Base-by-base conservation (phyloP, 2,888 invertebrate species). In the Tricholauxania praeusta region DNA sequence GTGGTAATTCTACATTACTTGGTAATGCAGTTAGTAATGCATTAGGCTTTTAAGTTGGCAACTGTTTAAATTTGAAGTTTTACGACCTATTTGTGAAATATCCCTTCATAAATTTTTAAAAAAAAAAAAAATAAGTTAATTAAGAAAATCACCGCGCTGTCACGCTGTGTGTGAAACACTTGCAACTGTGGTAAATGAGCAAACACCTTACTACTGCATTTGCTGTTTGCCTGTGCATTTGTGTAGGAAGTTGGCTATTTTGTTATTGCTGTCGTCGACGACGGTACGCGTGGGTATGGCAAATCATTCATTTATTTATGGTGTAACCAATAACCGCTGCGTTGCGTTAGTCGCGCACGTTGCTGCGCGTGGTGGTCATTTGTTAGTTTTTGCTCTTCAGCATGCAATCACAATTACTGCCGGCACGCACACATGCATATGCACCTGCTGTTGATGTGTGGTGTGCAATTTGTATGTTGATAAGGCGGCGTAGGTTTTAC, bases 91-190 rank as follows among this genome's bases (percentile, higher is more conserved):
- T 39, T 39, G 10, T 39, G 10, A 39, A 39, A 39, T 39, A 8
- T 7, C 39, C 10, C 39, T 39, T 39, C 1, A 10, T 39, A 39
- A 39, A 39, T 10, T 39, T 39, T 32, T 32, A 5, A 7, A 32
- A 7, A 5, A 19, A 17, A 10, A 63, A 28, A 4, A 63, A 63
- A 49, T 48, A 48, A 48, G 63, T 63, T 63, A 63, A 63, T 63
- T 63, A 75, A 57, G 28, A 47, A 49, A 65, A 74, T 6, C 73
- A 71, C 65, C 72, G 68, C 47, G 72, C 72, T 47, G 39, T 74
- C 53, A 32, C 12, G 63, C 69, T 32, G 65, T 60, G 74, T 53
- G 15, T 28, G 12, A 53, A 39, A 66, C 52, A 49, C 39, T 52
- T 57, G 28, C 28, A 22, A 57, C 12, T 3, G 12, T 57, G 57